Conservation (phyloP, 2,888 invertebrate species). For the Acanthosepion esculentum region DNA sequence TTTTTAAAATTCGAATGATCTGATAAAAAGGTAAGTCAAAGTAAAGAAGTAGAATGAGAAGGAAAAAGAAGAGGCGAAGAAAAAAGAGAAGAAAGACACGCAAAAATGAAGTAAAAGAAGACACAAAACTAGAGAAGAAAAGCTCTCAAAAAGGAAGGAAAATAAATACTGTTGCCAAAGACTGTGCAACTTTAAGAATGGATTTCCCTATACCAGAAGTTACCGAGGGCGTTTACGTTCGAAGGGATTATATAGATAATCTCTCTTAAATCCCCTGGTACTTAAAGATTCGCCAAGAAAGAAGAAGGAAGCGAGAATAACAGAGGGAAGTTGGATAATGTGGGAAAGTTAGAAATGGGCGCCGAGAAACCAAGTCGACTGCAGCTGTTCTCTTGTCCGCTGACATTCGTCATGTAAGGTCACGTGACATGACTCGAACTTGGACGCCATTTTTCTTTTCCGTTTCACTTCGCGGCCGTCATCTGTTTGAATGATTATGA, state of each 20-base stretch:
- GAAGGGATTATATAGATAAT: conserved; percentile 20
- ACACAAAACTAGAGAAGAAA: neutral
- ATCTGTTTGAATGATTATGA: neutral
- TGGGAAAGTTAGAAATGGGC: neutral
- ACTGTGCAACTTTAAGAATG: neutral
- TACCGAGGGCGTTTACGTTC: conserved; percentile 33
- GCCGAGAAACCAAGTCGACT: neutral
- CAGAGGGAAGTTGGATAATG: neutral
- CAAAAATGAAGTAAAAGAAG: neutral
- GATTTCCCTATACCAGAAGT: neutral
- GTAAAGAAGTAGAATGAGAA: no score
- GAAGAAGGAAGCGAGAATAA: neutral
- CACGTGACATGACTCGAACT: neutral
- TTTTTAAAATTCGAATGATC: no score
- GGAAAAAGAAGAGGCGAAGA: neutral
- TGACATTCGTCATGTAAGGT: conserved; percentile 33
- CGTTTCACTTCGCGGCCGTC: neutral
- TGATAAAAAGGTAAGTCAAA: no score
- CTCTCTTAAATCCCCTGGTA: neutral
- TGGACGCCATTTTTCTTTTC: neutral
- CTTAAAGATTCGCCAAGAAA: neutral
- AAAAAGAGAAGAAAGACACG: neutral
- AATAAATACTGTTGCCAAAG: neutral
- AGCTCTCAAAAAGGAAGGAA: neutral
- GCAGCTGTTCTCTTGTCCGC: conserved; percentile 4